Conservation (phyloP, 1,140 invertebrate species). For the Caenorhabditis latens region DNA sequence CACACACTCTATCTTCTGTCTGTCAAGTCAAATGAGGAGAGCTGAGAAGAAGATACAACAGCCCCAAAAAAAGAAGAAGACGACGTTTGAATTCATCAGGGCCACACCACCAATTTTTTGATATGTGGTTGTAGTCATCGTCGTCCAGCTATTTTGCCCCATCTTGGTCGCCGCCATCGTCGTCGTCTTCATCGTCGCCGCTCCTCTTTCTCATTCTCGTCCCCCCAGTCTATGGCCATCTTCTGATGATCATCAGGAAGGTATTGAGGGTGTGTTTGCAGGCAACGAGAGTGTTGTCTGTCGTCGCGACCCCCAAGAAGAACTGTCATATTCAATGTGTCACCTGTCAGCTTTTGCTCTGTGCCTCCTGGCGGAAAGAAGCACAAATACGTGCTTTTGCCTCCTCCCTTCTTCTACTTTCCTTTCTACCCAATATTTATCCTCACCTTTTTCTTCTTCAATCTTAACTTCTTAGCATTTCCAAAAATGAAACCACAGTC, state of each 20-base stretch:
- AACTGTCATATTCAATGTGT: conserved; percentile 56
- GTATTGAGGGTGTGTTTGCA: background rate
- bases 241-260: conserved; percentile 43
- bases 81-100: conserved; percentile 27
- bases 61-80: background rate
- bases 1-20: background rate
- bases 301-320: background rate
- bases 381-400: conserved; percentile 50
- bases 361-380: conserved; percentile 33
- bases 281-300: conserved; percentile 27
- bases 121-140: conserved; percentile 17
- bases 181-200: background rate
- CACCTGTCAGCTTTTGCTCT: conserved; percentile 53
- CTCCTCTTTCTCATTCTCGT: conserved; percentile 31
- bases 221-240: background rate
- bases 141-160: background rate
- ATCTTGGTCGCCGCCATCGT: background rate
- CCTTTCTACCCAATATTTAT: conserved; percentile 34
- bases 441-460: background rate
- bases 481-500: background rate
- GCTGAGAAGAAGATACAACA: background rate
- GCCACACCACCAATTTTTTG: conserved; percentile 28
- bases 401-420: background rate
- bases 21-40: conserved; percentile 1
- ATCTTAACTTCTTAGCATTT: background rate